phyloP scores from a whole-genome alignment of 92 coral and sea anemone genomes.

The Epizoanthus fatuus region DNA sequence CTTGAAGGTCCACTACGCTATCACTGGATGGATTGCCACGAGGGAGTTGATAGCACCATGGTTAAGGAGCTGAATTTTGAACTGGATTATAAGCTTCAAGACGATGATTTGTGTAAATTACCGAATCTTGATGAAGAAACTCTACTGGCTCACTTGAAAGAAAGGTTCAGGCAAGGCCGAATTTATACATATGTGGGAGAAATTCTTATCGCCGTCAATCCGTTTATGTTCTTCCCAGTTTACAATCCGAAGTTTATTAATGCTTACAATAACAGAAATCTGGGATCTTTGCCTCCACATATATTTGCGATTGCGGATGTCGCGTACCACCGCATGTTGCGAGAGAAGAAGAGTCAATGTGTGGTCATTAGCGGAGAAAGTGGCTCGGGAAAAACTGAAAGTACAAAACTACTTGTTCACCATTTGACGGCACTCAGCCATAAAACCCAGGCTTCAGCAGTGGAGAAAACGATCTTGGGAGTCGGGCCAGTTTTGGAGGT shows the following conservation, averaged over 20 bases:
- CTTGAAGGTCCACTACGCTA: conserved; percentile 76
- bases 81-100: conserved; percentile 81
- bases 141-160: conserved; percentile 84
- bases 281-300: conserved; percentile 97
- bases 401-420: conserved; percentile 96
- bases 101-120: conserved; percentile 91
- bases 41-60: conserved; percentile 73
- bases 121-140: conserved; percentile 95
- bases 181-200: conserved; percentile 99
- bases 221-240: conserved; percentile 98
- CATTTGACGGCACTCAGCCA: conserved; percentile 97
- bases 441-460: conserved; percentile 90
- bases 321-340: conserved; percentile 96
- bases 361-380: conserved; percentile 99
- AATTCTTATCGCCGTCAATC: conserved; percentile 96
- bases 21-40: conserved; percentile 99
- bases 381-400: conserved; percentile 98
- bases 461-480: conserved; percentile 97
- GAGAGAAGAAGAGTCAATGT: conserved; percentile 94
- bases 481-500: conserved; percentile 99
- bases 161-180: conserved; percentile 88
- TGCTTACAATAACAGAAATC: conserved; percentile 90
- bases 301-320: conserved; percentile 99
- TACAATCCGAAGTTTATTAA: conserved; percentile 96
- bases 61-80: conserved; percentile 74